Evolutionary conservation across 1,140 invertebrate genomes (phyloP).

Genomic region (Pachyrhynchus sulphureomaculatus): DNA sequence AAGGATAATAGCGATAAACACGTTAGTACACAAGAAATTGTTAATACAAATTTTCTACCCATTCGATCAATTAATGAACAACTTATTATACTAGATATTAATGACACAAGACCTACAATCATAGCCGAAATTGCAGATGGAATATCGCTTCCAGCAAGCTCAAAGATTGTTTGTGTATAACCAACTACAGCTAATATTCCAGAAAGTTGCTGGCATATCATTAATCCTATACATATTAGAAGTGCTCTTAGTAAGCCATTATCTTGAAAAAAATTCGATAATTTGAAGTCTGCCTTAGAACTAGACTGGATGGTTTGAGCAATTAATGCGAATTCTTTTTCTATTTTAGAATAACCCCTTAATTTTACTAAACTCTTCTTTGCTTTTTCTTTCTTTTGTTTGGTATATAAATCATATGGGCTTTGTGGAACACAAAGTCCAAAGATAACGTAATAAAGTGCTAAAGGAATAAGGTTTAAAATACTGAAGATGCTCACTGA

Average conservation of each 20-base stretch:
- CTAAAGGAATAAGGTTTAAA: constrained; percentile 52
- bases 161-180: constrained; percentile 73
- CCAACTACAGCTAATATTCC: constrained; percentile 82
- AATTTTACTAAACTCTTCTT: constrained; percentile 28
- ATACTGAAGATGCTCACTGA: constrained; percentile 58
- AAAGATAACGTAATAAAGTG: constrained; percentile 56
- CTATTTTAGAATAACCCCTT: constrained; percentile 48
- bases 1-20: constrained; percentile 37
- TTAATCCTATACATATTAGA: constrained; percentile 67
- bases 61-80: constrained; percentile 41
- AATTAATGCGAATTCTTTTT: constrained; percentile 60
- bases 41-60: constrained; percentile 70
- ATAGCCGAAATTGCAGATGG: constrained; percentile 43
- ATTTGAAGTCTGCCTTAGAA: constrained; percentile 40
- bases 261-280: constrained; percentile 58
- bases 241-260: constrained; percentile 63
- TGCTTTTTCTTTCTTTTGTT: constrained; percentile 8
- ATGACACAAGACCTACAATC: constrained; percentile 57
- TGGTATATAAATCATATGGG: constrained; percentile 57
- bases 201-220: constrained; percentile 71
- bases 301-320: constrained; percentile 51
- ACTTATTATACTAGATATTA: constrained; percentile 2
- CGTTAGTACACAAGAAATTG: constrained; percentile 67
- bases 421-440: constrained; percentile 65
- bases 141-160: constrained; percentile 59